phyloP scores from a whole-genome alignment of 2,888 invertebrate species.

The Psylliodes chrysocephalus region DNA sequence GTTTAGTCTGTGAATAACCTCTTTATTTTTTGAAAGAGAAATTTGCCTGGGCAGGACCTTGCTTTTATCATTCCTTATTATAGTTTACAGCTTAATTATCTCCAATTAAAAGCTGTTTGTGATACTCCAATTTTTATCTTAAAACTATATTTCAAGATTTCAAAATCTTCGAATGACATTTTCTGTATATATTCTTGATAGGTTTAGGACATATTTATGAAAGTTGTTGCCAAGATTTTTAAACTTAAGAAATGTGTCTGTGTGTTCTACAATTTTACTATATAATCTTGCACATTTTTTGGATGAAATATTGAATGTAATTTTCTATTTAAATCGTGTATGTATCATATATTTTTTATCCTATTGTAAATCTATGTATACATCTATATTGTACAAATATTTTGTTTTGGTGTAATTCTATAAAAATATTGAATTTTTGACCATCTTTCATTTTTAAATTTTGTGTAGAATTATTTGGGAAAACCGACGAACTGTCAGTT shows the following conservation, averaged over 20 bases:
- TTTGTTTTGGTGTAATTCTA: slow-evolving; percentile 14
- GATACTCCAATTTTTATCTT: slow-evolving; percentile 18
- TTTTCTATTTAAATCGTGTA: slow-evolving; percentile 4
- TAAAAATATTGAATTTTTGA: slow-evolving; percentile 19
- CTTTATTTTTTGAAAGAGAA: no score
- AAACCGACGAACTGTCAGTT: no score
- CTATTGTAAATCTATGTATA: slow-evolving; percentile 26
- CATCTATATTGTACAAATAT: slow-evolving; percentile 25
- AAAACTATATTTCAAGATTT: slow-evolving; percentile 8
- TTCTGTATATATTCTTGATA: slow-evolving; percentile 1
- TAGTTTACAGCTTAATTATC: background rate
- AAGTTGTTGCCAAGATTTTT: slow-evolving; percentile 18
- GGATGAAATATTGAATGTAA: slow-evolving; percentile 15
- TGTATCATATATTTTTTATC: slow-evolving; percentile 19
- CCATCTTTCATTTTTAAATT: background rate
- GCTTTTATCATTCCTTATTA: background rate
- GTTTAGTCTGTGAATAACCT: no score
- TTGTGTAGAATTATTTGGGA: no score
- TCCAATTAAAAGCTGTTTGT: slow-evolving; percentile 11
- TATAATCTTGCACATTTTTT: slow-evolving; percentile 20
- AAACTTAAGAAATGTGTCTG: slow-evolving; percentile 1
- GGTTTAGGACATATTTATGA: background rate
- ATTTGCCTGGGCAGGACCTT: background rate
- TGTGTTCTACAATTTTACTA: slow-evolving; percentile 24
- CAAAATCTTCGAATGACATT: slow-evolving; percentile 1